A percentile compares a stretch with the other conserved stretches of the same genome.
Evolutionary conservation across 2,113 vertebrate genomes (phyloP).

Genomic region (Dinomys branickii): DNA sequence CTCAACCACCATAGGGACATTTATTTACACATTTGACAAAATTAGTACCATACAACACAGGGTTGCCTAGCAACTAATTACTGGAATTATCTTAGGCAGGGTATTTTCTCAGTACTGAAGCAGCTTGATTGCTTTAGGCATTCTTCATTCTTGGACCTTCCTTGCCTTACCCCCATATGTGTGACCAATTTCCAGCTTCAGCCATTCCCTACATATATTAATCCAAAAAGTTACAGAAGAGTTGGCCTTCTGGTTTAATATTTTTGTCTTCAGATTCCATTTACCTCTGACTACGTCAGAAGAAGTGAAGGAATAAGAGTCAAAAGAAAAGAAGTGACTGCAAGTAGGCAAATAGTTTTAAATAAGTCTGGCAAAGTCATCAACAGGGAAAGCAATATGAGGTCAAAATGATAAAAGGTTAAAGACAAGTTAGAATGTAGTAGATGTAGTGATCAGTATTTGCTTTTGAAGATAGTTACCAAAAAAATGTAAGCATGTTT

Average conservation of each 20-base stretch:
- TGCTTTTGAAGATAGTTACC: neutral
- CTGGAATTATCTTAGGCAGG: too few species aligned
- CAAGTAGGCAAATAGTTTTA: neutral
- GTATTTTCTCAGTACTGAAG: too few species aligned
- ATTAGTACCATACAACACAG: too few species aligned
- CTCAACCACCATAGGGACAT: too few species aligned
- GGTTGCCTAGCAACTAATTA: too few species aligned
- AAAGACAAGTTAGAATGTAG: neutral
- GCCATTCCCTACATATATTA: neutral
- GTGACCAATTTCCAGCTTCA: too few species aligned
- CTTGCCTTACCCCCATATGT: too few species aligned
- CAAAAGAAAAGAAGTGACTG: neutral
- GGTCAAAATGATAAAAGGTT: neutral
- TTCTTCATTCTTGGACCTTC: too few species aligned
- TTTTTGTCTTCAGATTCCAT: neutral
- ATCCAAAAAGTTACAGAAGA: neutral
- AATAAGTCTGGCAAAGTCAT: neutral
- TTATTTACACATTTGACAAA: too few species aligned
- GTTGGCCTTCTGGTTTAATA: neutral
- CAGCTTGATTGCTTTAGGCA: too few species aligned
- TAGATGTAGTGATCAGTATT: neutral
- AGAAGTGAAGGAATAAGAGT: neutral
- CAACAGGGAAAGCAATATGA: fast-evolving
- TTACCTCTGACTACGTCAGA: neutral
- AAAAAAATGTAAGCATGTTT: neutral